phyloP scores from a whole-genome alignment of 2,113 vertebrate species.

The Phrynosoma blainvillii region DNA sequence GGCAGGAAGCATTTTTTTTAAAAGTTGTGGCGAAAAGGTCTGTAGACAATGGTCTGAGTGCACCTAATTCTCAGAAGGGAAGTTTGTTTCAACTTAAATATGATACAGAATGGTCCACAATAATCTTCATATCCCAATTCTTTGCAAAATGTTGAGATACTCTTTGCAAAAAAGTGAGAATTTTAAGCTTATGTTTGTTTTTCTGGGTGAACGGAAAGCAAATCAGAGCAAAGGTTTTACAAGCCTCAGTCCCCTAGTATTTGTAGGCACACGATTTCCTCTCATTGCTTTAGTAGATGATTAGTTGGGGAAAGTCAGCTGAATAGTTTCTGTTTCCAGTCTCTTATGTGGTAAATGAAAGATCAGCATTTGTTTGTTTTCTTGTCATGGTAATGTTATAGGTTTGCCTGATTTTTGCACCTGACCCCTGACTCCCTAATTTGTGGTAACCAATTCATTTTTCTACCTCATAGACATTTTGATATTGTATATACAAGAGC shows the following conservation, averaged over 20 bases:
- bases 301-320: not conserved
- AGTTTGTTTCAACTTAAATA: constrained; percentile 64
- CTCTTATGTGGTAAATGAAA: not conserved
- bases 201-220: no score
- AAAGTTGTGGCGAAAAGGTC: constrained; percentile 63
- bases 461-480: not conserved
- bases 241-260: not conserved
- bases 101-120: constrained; percentile 43
- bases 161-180: not conserved
- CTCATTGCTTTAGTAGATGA: not conserved
- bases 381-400: not conserved
- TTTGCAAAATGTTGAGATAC: no score
- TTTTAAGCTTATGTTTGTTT: not conserved
- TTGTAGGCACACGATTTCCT: not conserved
- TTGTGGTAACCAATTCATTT: not conserved
- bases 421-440: not conserved
- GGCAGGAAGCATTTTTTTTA: constrained; percentile 72
- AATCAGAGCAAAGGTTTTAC: not conserved
- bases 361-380: not conserved
- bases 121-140: not conserved
- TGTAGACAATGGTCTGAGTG: constrained; percentile 67
- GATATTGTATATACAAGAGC: not conserved
- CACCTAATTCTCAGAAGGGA: constrained; percentile 77
- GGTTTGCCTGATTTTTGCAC: not conserved
- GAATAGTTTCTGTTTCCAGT: not conserved